phyloP scores from a whole-genome alignment of 1,140 invertebrate species.

The Nasonia giraulti region DNA sequence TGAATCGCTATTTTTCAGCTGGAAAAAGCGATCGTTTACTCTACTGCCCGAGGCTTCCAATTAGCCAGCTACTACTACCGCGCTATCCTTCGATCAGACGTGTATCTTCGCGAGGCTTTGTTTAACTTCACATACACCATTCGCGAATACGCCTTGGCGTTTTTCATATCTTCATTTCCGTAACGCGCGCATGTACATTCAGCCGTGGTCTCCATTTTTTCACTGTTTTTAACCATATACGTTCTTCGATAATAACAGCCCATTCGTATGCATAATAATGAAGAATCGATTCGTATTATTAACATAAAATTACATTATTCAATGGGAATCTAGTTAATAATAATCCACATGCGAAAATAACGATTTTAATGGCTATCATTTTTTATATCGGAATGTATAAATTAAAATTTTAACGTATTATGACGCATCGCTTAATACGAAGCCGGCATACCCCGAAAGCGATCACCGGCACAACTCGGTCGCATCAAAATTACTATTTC shows the following conservation, averaged over 20 bases:
- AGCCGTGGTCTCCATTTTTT: neutral
- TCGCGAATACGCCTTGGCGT: too few relatives aligned
- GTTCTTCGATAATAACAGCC: too few relatives aligned
- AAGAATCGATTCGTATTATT: too few relatives aligned
- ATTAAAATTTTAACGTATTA: too few relatives aligned
- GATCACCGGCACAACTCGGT: neutral
- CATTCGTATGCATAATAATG: too few relatives aligned
- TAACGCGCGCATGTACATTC: neutral
- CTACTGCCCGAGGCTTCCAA: conserved; percentile 41
- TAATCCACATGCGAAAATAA: too few relatives aligned
- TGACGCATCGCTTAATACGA: neutral
- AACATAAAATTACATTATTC: too few relatives aligned
- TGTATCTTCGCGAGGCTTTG: neutral
- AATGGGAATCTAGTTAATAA: too few relatives aligned
- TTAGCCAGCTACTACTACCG: conserved; percentile 42
- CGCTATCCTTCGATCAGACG: conserved; percentile 42
- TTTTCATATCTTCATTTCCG: neutral
- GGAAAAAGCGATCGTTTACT: conserved; percentile 64
- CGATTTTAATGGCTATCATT: too few relatives aligned
- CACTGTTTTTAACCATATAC: too few relatives aligned
- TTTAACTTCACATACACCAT: too few relatives aligned
- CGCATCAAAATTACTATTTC: conserved; percentile 10
- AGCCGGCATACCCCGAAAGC: neutral
- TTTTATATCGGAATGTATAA: too few relatives aligned
- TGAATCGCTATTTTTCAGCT: conserved; percentile 72